Base-by-base conservation (phyloP, 2,113 vertebrate genomes). In the Lonchura striata region DNA sequence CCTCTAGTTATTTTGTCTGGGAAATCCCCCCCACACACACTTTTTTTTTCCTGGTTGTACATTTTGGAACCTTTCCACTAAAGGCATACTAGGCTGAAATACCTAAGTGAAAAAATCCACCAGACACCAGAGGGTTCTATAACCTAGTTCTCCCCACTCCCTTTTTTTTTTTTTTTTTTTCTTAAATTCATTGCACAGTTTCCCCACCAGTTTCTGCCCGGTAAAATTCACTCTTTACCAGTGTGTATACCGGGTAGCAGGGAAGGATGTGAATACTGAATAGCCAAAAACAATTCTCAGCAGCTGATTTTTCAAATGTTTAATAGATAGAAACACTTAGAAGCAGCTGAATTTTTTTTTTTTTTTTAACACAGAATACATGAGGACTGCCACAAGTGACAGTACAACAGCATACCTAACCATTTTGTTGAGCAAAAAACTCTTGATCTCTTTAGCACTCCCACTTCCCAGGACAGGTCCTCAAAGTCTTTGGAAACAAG, bases 1-100 rank as follows among this genome's bases (percentile, higher is more conserved):
- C 98, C 97, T 97, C 97, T 98, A 97, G 96, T 97, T 97, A 96
- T 98, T 96, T 98, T 97, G 98, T 97, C 92, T 94, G 85, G 75
- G 65, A 95, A 91, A 90, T 6, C 0, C 18, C 39, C 44, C 49
- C 37, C 21, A 39, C 39, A 39, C 39, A 39, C 39, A 39, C 39
- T 39, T 60, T 56, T 82, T 91, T 88, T 44, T 84, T 37, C n/a
- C 92, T 87, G 81, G 93, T 96, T 93, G 80, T 95, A 95, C 93
- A 49, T 97, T 97, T 98, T 98, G 97, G 97, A 98, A 97, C 50
- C 80, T 88, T 97, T 98, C 98, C 97, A 98, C 92, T 87, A 86
- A 95, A 96, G 92, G 88, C 89, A 94, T 86, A 93, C 92, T 88
- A 72, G 39, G 53, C 53, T 94, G 86, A 95, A 96, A 94, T 94